phyloP scores from a whole-genome alignment of 2,113 vertebrate species.

The Cyanoderma ruficeps region DNA sequence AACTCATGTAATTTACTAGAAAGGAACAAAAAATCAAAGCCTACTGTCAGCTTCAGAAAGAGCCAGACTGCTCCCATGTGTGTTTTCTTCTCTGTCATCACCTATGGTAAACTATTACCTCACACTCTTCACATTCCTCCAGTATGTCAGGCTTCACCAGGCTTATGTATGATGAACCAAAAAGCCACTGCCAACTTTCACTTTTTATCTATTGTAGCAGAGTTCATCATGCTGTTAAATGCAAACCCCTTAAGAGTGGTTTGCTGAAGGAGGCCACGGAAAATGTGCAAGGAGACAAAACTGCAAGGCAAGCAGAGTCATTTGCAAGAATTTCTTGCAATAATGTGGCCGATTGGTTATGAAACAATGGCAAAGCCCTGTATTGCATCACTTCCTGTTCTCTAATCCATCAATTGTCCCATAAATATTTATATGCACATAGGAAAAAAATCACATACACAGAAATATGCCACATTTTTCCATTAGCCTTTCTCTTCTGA shows the following conservation, averaged over 20 bases:
- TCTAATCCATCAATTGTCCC: neutral
- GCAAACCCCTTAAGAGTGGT: neutral
- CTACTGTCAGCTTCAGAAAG: neutral
- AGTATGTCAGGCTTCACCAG: neutral
- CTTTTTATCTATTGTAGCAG: neutral
- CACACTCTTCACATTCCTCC: neutral
- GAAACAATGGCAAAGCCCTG: neutral
- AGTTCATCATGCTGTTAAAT: neutral
- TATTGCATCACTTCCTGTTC: neutral
- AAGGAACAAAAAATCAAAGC: neutral
- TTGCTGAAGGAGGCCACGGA: neutral
- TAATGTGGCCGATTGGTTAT: neutral
- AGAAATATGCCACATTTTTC: neutral
- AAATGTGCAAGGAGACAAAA: neutral
- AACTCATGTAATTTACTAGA: neutral
- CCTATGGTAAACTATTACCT: neutral
- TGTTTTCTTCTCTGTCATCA: neutral
- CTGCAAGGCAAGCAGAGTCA: neutral
- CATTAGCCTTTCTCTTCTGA: slow-evolving; percentile 1
- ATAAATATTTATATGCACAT: neutral
- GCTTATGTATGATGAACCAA: neutral
- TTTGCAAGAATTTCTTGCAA: neutral
- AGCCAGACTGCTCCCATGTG: neutral
- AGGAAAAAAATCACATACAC: neutral
- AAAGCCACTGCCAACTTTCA: neutral